Conservation (phyloP, 2,888 invertebrate species). For the Allolobophora icterica region DNA sequence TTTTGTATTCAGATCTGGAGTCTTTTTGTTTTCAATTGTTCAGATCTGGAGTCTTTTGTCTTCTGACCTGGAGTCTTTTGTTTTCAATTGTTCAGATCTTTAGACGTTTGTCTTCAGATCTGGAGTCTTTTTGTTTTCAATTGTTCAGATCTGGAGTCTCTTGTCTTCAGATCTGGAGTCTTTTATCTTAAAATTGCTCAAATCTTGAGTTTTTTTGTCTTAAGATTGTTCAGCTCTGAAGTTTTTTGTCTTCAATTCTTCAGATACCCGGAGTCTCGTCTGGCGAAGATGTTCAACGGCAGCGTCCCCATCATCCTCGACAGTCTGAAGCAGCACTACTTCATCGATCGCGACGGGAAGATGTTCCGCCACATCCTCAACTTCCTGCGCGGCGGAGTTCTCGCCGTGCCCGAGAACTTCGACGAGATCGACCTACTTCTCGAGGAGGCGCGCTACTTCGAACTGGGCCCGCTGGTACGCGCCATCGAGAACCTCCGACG, state of each 20-base stretch:
- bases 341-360: slow-evolving; percentile 95
- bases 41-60: background rate
- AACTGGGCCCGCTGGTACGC: slow-evolving; percentile 71
- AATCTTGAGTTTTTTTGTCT: background rate
- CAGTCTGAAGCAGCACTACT: slow-evolving; percentile 95
- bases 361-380: slow-evolving; percentile 97
- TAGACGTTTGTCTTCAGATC: background rate
- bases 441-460: slow-evolving; percentile 88
- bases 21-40: background rate
- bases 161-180: background rate
- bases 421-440: slow-evolving; percentile 83
- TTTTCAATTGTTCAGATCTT: background rate
- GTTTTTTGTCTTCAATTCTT: background rate
- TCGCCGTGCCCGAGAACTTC: slow-evolving; percentile 86
- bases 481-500: slow-evolving; percentile 56
- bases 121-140: too few species aligned
- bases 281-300: slow-evolving; percentile 92
- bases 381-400: slow-evolving; percentile 88
- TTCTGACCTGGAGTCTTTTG: too few species aligned
- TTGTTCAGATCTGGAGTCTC: too few species aligned
- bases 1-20: too few species aligned
- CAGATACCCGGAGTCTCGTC: slow-evolving; percentile 88
- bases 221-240: too few species aligned
- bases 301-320: slow-evolving; percentile 93
- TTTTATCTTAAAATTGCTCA: background rate